phyloP scores from a whole-genome alignment of 1,140 invertebrate genomes.

The Trachymyrmex septentrionalis region DNA sequence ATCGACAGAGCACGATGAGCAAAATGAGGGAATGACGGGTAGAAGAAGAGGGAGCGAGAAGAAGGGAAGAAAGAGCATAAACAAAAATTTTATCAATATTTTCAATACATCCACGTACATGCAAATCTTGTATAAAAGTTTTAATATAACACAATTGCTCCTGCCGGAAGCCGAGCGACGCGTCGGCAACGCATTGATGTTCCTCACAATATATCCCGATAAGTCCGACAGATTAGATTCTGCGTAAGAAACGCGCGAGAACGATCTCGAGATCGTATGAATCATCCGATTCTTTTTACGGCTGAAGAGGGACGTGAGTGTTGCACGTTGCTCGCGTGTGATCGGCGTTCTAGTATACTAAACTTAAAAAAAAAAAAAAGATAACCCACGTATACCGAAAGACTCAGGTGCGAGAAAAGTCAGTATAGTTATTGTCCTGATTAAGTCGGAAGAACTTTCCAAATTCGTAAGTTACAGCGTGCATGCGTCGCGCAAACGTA shows the following conservation, averaged over 20 bases:
- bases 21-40: slow-evolving; percentile 38
- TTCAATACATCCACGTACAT: slow-evolving; percentile 81
- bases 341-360: slow-evolving; percentile 84
- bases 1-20: slow-evolving; percentile 34
- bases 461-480: slow-evolving; percentile 59
- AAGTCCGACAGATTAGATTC: slow-evolving; percentile 3
- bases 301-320: slow-evolving; percentile 24
- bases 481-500: slow-evolving; percentile 28
- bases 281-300: background rate
- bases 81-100: slow-evolving; percentile 80
- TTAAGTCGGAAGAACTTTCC: slow-evolving; percentile 73
- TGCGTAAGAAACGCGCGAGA: background rate
- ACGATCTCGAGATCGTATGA: background rate
- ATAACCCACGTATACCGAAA: slow-evolving; percentile 86
- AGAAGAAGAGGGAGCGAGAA: slow-evolving; percentile 49
- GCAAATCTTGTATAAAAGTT: slow-evolving; percentile 80
- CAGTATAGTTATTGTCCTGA: slow-evolving; percentile 78
- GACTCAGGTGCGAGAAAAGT: slow-evolving; percentile 85
- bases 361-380: slow-evolving; percentile 75
- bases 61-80: slow-evolving; percentile 55
- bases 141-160: slow-evolving; percentile 77
- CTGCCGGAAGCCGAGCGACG: slow-evolving; percentile 56
- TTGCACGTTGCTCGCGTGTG: slow-evolving; percentile 36
- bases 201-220: slow-evolving; percentile 21
- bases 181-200: slow-evolving; percentile 29